These are phyloP conservation scores for Pipistrellus kuhlii DNA, from an alignment of 2,797 vertebrate genomes.

Conservation along the genomic window DNA sequence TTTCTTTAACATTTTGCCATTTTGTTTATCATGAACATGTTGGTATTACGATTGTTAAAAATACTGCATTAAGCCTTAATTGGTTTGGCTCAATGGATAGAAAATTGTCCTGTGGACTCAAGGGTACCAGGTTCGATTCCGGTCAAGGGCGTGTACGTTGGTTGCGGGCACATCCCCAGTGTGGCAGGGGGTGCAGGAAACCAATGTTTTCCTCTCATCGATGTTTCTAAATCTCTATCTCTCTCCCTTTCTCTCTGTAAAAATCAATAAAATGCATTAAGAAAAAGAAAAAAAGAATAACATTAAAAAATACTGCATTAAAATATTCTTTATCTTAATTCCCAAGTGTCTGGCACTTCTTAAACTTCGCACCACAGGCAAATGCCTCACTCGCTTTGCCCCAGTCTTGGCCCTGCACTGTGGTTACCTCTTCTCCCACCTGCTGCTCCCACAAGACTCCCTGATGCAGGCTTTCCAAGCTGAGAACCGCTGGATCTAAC, in stretches of 20 bases:
- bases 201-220: no score
- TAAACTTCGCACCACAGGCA: neutral
- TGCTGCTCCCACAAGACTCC: no score
- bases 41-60: neutral
- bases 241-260: no score
- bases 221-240: no score
- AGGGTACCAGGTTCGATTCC: no score
- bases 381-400: neutral
- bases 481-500: neutral
- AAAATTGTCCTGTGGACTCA: no score
- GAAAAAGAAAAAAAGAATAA: no score
- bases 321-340: neutral
- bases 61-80: neutral
- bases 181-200: no score
- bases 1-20: conserved; percentile 46
- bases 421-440: neutral
- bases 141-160: no score
- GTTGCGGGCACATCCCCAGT: no score
- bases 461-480: neutral
- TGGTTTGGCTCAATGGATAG: no score
- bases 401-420: neutral
- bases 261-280: no score
- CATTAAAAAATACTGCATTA: neutral
- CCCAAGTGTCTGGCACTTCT: neutral
- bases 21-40: neutral